Conservation (phyloP, 1,140 invertebrate species). For the Solenopsis invicta region DNA sequence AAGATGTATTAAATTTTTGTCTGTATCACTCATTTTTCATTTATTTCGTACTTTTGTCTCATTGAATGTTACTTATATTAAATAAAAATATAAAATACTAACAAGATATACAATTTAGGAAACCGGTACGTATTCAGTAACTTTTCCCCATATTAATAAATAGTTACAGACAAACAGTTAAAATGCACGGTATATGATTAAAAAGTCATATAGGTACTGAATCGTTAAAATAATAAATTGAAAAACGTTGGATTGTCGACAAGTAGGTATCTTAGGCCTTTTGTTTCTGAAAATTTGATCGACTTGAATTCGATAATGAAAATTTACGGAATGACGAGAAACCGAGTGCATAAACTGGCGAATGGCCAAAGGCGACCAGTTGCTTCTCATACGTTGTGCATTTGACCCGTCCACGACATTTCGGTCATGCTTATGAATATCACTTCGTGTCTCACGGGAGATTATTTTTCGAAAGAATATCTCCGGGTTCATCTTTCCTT, state of each 20-base stretch:
- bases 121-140: too few species aligned
- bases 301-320: slow-evolving; percentile 76
- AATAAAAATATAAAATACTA: too few species aligned
- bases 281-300: slow-evolving; percentile 13
- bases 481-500: too few species aligned
- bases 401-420: slow-evolving; percentile 77
- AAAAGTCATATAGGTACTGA: not conserved
- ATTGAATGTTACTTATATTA: too few species aligned
- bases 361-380: slow-evolving; percentile 84
- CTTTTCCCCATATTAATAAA: not conserved
- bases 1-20: too few species aligned
- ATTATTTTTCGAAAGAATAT: not conserved
- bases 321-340: slow-evolving; percentile 60
- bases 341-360: slow-evolving; percentile 83
- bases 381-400: slow-evolving; percentile 80
- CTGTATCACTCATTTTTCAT: too few species aligned
- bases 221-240: not conserved
- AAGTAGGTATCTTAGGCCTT: not conserved
- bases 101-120: too few species aligned
- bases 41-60: too few species aligned
- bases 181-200: not conserved
- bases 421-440: slow-evolving; percentile 44
- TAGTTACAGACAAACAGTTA: not conserved
- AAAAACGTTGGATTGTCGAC: not conserved
- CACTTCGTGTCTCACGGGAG: not conserved